Evolutionary conservation across 1,140 invertebrate species (phyloP).

Genomic region (Pinna nobilis): DNA sequence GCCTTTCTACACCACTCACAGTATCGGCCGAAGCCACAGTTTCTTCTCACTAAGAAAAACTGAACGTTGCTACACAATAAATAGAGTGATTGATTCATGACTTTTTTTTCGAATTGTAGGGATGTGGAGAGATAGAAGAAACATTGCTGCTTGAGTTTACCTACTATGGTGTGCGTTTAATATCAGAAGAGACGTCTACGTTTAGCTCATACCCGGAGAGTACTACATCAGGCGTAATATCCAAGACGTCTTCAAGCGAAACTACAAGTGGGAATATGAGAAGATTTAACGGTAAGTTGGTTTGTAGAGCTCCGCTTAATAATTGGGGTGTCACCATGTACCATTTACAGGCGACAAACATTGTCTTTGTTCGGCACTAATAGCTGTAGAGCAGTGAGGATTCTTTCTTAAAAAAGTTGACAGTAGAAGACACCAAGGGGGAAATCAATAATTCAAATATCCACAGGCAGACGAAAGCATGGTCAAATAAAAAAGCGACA

Average conservation of each 20-base stretch:
- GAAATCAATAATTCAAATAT: too few species aligned
- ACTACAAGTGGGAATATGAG: too few species aligned
- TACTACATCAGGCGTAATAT: neutral
- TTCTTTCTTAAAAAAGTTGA: too few species aligned
- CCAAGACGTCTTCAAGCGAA: neutral
- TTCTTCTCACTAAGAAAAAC: too few species aligned
- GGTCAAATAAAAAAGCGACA: too few species aligned
- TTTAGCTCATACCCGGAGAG: constrained; percentile 14
- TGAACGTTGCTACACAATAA: neutral
- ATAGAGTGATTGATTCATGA: neutral
- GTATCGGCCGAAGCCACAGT: too few species aligned
- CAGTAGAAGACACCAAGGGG: too few species aligned
- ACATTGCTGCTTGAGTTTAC: constrained; percentile 46
- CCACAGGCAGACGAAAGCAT: too few species aligned
- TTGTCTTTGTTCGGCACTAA: too few species aligned
- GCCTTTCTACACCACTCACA: too few species aligned
- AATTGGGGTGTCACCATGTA: neutral
- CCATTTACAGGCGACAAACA: too few species aligned
- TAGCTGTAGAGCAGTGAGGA: too few species aligned
- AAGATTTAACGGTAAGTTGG: neutral
- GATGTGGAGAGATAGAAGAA: constrained; percentile 35
- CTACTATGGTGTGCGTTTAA: constrained; percentile 37
- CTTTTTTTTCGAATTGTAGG: neutral
- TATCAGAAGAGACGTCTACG: neutral
- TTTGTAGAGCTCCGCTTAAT: neutral